Base-by-base conservation (phyloP, 2,888 invertebrate genomes). In the Microdon myrmicae region DNA sequence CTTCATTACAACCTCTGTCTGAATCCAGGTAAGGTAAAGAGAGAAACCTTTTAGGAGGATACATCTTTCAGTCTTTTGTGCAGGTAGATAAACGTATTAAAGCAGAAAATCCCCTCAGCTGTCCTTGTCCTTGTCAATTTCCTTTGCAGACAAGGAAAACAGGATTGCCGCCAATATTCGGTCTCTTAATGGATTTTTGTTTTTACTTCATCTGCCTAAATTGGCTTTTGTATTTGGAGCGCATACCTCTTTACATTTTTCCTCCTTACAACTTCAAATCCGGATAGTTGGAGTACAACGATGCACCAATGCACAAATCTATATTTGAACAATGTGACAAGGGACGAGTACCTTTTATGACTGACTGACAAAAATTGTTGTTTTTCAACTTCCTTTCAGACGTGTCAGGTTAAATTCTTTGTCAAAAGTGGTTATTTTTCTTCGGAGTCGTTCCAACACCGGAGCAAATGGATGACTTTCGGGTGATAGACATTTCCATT, bases 21-120 rank as follows among this genome's bases (percentile, higher is more conserved):
- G n/a, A n/a, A n/a, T n/a, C n/a, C n/a, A n/a, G n/a, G n/a, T n/a
- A 17, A 17, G n/a, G 19, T 4, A 34, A 34, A 19, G 20, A 34
- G 9, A 41, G 26, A 44, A 20, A 35, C 37, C 16, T 37, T 16
- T 20, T 10, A 25, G 38, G 34, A 37, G 22, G 17, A 37, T n/a
- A 28, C 34, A 17, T 19, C 35, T 35, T 45, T 47, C 20, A 10
- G 6, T 25, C 55, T 51, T 54, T 49, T 43, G 58, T 58, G 58
- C 64, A 64, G 64, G 64, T 64, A 64, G 58, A 58, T 58, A 64
- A 64, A 58, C 64, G 64, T 58, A 64, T 64, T 64, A 64, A 58
- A 58, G n/a, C n/a, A n/a, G 47, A 43, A 64, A 58, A 64, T 51
- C 48, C 51, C 16, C 47, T 41, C 22, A 19, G 7, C 34, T 20